phyloP scores from a whole-genome alignment of 2,888 invertebrate species.

The Heliconius ismenius region DNA sequence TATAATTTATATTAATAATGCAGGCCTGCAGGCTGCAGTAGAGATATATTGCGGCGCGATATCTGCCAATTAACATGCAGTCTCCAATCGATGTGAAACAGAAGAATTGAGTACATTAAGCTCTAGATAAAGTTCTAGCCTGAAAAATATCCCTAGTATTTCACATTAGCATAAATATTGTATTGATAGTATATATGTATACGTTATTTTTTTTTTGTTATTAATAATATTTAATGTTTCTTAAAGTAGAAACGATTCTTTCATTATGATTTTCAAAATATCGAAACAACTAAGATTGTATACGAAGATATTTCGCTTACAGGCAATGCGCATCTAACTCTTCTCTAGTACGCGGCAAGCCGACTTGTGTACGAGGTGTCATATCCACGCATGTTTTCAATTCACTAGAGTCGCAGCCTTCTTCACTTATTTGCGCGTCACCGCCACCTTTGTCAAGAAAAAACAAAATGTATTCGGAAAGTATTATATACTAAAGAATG shows the following conservation, averaged over 20 bases:
- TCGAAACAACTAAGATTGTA: neutral
- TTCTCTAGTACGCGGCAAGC: conserved; percentile 64
- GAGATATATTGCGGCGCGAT: neutral
- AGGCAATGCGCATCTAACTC: conserved; percentile 71
- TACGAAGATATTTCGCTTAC: conserved; percentile 50
- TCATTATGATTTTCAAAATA: neutral
- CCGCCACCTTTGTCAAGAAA: conserved; percentile 56
- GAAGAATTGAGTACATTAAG: neutral
- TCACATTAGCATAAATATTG: neutral
- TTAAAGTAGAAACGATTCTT: neutral
- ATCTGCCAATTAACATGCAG: neutral
- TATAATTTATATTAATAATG: neutral
- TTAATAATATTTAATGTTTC: neutral
- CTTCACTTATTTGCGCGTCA: conserved; percentile 64
- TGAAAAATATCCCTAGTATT: neutral
- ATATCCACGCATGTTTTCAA: conserved; percentile 63
- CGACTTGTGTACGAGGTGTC: conserved; percentile 67
- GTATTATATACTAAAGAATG: neutral
- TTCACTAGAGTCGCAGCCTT: conserved; percentile 65
- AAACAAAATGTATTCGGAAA: conserved; percentile 1
- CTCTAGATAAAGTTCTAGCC: neutral
- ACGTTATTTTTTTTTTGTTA: neutral
- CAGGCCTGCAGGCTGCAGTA: neutral
- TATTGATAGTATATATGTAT: neutral
- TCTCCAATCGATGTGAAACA: neutral